Evolutionary conservation across 2,797 vertebrate genomes (phyloP), one percentile per base, ranked within the genome.

Genomic region (Acipenser transmontanus): DNA sequence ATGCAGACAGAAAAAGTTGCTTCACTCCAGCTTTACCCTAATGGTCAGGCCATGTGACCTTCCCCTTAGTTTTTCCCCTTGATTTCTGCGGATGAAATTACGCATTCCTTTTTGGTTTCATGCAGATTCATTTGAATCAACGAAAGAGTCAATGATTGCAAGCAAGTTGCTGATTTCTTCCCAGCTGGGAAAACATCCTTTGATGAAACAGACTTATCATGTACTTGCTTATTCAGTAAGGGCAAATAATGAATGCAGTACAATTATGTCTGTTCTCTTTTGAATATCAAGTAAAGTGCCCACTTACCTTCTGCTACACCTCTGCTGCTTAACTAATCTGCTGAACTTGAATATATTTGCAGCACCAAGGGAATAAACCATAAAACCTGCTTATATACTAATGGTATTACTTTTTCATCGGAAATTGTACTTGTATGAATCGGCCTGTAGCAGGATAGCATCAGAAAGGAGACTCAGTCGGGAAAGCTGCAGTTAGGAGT

Each of bases 141-240:
- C 8, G 54, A 57, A 14, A 57, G 20, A 56, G 61, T 48, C 20
- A 63, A 14, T 63, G 61, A 68, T 63, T 64, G 11, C 61, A 48
- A 13, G 47, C 50, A 49, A 50, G 67, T 54, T 57, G 11, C 14
- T 48, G 49, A 48, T 5, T 34, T n/a, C 20, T 49, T 34, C 17
- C 50, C 50, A 63, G 47, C 62, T 56, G 51, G 60, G 60, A 63
- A 63, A 63, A 9, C 13, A 59, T 50, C 50, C 50, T 68, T 68
- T 49, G 48, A 68, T 68, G 51, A 62, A 61, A 61, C 49, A 34
- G 49, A 48, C 49, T 66, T 66, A 20, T 61, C 49, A 13, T 61
- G 48, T 20, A 54, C 11, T 62, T 62, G 66, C 59, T 68, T 57
- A 54, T 49, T 62, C 66, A 68, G 66, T 1, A 12, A 4, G 7